Evolutionary conservation across 2,888 invertebrate species (phyloP), one percentile per base, ranked within the genome.

Genomic region (Choristoneura rosaceana): DNA sequence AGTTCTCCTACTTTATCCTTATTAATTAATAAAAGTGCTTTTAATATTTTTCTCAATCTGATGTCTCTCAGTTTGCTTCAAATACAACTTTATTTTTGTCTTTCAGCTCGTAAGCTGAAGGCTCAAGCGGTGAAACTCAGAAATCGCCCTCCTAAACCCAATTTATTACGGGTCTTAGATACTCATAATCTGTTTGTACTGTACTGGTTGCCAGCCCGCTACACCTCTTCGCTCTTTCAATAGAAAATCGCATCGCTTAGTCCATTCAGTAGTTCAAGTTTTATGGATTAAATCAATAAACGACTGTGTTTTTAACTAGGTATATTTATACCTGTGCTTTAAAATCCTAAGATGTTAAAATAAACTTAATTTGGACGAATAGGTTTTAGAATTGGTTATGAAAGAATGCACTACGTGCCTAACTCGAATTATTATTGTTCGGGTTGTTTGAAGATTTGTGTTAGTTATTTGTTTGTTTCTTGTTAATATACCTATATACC

Each of bases 391-490:
- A 15, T 45, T 9, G 45, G 43, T 45, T 0, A 59, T 55, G n/a
- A 59, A 55, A 43, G 41, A 45, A 50, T 45, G 50, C 66, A 58
- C 66, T 59, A 41, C 15, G 66, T 67, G 66, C 66, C 66, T 67
- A 62, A n/a, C 33, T 62, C 25, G 45, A 33, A 45, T 62, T 8
- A 0, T 14, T n/a, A 33, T 17, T 25, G 8, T 15, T 43, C 45
- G 17, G 25, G 62, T 62, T 45, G 34, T 41, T n/a, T 14, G 25
- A 25, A 52, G 15, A 33, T 34, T n/a, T 50, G 2, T 4, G 5
- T 50, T n/a, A 25, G 25, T 25, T 50, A 7, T n/a, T 15, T 52
- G 14, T 38, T 38, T 7, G 8, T 17, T 52, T 17, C 9, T 52
- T 17, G 4, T 47, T 47, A 3, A n/a, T 52, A 15, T 8, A 17